These are phyloP conservation scores for Puma concolor DNA, from an alignment of 2,113 vertebrate species.

Conservation along the genomic window DNA sequence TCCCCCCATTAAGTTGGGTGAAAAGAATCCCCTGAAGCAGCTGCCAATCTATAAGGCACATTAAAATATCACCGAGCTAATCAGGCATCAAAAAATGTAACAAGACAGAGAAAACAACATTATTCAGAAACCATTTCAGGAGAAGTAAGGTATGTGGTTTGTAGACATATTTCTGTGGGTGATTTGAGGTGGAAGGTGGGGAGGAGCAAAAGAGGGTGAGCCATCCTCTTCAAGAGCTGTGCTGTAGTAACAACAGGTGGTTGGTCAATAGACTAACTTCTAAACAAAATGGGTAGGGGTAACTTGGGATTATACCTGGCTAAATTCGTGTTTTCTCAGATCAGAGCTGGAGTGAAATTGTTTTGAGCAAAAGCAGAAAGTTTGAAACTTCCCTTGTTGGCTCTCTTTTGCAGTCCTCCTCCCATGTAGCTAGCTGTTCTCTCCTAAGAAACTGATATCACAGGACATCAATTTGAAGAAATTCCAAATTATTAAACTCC, in stretches of 20 bases:
- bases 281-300: background rate
- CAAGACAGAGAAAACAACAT: background rate
- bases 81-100: slow-evolving; percentile 10
- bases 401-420: background rate
- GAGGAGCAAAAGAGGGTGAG: background rate
- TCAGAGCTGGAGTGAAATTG: background rate
- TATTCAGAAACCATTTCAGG: background rate
- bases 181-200: background rate
- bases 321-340: background rate
- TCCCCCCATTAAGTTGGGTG: background rate
- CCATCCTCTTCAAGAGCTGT: background rate
- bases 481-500: background rate
- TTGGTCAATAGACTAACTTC: background rate
- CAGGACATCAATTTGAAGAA: background rate
- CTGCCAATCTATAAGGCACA: background rate
- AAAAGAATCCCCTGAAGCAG: background rate
- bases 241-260: background rate
- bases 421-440: background rate
- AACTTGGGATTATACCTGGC: background rate
- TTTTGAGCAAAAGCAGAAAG: background rate
- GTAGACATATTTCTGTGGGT: background rate
- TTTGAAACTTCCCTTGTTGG: background rate
- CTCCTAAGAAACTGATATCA: background rate
- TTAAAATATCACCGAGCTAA: background rate
- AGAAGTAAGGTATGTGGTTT: background rate